Conservation (phyloP, 2,888 invertebrate species). For the Dendrolimus houi region DNA sequence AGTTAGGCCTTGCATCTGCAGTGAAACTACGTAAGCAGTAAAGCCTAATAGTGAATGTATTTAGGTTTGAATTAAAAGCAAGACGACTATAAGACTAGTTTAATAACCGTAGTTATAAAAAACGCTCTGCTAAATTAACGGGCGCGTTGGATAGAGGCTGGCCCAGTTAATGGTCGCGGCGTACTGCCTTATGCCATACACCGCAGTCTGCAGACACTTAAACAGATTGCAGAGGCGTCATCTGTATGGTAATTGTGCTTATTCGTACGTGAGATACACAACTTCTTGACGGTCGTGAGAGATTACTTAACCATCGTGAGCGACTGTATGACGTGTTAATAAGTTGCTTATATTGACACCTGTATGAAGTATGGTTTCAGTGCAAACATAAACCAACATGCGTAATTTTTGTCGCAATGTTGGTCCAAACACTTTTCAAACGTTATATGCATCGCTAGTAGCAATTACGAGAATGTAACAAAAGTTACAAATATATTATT, state of each 20-base stretch:
- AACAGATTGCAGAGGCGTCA: constrained; percentile 41
- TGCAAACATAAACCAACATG: neutral
- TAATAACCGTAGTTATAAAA: constrained; percentile 47
- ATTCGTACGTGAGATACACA: constrained; percentile 35
- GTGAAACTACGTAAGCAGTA: constrained; percentile 38
- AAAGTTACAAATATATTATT: neutral
- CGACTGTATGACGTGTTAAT: constrained; percentile 19
- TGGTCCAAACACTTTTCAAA: neutral
- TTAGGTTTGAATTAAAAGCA: constrained; percentile 42
- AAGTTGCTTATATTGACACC: constrained; percentile 10
- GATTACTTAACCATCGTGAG: constrained; percentile 24
- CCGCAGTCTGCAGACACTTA: constrained; percentile 7
- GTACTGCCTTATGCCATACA: constrained; percentile 15
- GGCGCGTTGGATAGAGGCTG: constrained; percentile 33
- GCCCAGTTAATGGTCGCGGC: constrained; percentile 21
- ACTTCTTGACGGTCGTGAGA: constrained; percentile 20
- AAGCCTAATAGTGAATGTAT: constrained; percentile 12
- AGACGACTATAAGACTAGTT: constrained; percentile 32
- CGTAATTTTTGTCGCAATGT: neutral
- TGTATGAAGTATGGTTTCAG: neutral
- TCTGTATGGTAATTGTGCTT: constrained; percentile 52
- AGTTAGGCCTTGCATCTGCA: constrained; percentile 26
- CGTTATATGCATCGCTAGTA: neutral
- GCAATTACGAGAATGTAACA: neutral
- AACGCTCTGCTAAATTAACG: constrained; percentile 61